Evolutionary conservation across 2,113 vertebrate genomes (phyloP).

Genomic region (Epinephelus lanceolatus): DNA sequence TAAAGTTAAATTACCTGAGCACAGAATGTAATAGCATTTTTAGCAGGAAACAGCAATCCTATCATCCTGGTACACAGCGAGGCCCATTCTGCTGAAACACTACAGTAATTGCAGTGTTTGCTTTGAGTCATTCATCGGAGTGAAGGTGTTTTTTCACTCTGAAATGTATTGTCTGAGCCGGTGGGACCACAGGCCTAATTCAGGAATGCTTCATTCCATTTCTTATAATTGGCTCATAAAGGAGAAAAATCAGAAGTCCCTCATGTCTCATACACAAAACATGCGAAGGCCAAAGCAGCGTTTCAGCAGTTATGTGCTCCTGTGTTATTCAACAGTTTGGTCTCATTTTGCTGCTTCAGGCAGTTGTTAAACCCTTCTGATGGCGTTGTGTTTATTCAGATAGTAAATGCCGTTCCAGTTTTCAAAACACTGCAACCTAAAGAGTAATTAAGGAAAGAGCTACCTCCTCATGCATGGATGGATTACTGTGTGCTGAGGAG

Average conservation of each 20-base stretch:
- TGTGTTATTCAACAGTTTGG: not conserved
- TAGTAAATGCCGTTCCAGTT: not conserved
- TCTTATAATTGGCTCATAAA: slow-evolving; percentile 39
- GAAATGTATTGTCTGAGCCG: not conserved
- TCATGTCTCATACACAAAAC: not conserved
- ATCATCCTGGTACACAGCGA: not conserved
- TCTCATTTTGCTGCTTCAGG: not conserved
- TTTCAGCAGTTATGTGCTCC: not conserved
- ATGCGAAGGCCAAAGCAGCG: not conserved
- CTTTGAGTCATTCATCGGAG: slow-evolving; percentile 5
- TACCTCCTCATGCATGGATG: not conserved
- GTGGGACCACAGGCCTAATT: not conserved
- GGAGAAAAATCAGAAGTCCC: not conserved
- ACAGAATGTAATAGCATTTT: slow-evolving; percentile 45
- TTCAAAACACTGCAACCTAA: not conserved
- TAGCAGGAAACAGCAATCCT: slow-evolving; percentile 40
- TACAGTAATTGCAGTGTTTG: slow-evolving; percentile 30
- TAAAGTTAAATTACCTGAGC: slow-evolving; percentile 57
- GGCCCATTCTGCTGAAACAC: slow-evolving; percentile 26
- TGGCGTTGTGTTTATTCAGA: not conserved
- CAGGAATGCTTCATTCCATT: slow-evolving; percentile 8
- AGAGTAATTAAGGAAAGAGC: not conserved
- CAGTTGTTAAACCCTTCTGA: not conserved
- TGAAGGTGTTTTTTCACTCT: slow-evolving; percentile 1
- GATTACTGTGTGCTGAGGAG: too few relatives aligned